Evolutionary conservation across 2,888 invertebrate genomes (phyloP).

Genomic region (Phrixothrix hirtus): DNA sequence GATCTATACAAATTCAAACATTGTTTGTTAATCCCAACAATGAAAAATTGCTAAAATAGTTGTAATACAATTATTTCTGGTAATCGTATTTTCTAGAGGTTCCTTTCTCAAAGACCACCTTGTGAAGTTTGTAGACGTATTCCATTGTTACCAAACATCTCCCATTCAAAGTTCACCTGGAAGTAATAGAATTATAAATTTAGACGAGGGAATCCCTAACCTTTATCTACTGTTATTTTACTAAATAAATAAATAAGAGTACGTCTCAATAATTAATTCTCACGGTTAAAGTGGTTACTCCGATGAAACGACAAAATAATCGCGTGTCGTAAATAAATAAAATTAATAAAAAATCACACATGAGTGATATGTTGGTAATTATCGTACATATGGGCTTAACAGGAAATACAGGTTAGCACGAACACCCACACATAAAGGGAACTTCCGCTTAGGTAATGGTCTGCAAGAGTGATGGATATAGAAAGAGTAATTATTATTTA

Average conservation of each 20-base stretch:
- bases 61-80: slow-evolving; percentile 9
- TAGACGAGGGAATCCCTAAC: too few relatives aligned
- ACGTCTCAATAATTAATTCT: too few relatives aligned
- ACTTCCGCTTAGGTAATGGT: slow-evolving; percentile 55
- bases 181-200: too few relatives aligned
- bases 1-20: not conserved
- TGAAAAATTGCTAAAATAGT: not conserved
- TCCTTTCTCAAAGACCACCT: too few relatives aligned
- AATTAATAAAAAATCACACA: slow-evolving; percentile 44
- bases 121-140: too few relatives aligned
- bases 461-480: slow-evolving; percentile 51
- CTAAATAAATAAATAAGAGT: too few relatives aligned
- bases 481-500: too few relatives aligned
- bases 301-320: slow-evolving; percentile 49
- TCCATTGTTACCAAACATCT: too few relatives aligned
- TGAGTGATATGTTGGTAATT: slow-evolving; percentile 43
- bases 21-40: not conserved
- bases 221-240: too few relatives aligned
- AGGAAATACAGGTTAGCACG: slow-evolving; percentile 56
- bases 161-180: too few relatives aligned
- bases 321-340: slow-evolving; percentile 41
- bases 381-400: slow-evolving; percentile 47
- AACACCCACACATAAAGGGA: slow-evolving; percentile 55
- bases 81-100: slow-evolving; percentile 13
- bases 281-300: too few relatives aligned